Conservation (phyloP, 2,888 invertebrate genomes). For the Drosophila histrio region DNA sequence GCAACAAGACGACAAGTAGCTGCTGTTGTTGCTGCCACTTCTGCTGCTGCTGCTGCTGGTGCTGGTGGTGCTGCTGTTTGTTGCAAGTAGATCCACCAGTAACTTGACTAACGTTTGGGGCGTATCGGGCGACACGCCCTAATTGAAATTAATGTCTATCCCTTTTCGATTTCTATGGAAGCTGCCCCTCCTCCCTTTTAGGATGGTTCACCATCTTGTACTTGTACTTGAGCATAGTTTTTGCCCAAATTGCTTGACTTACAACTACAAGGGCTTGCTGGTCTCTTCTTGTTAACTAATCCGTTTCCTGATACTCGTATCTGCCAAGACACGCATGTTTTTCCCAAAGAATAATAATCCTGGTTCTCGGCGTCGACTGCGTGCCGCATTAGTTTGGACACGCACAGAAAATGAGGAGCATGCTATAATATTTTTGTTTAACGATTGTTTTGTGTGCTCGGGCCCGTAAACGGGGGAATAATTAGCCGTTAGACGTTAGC, state of each 20-base stretch:
- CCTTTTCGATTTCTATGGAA: slow-evolving; percentile 67
- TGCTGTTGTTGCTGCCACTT: background rate
- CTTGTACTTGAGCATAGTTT: slow-evolving; percentile 49
- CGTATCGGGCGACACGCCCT: slow-evolving; percentile 54
- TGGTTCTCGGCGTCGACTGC: background rate
- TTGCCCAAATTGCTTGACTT: slow-evolving; percentile 57
- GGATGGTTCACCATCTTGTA: slow-evolving; percentile 19
- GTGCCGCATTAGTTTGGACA: slow-evolving; percentile 69
- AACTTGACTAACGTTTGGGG: slow-evolving; percentile 50
- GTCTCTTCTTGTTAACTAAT: slow-evolving; percentile 51
- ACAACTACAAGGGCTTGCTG: slow-evolving; percentile 33
- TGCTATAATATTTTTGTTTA: slow-evolving; percentile 75
- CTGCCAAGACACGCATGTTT: slow-evolving; percentile 49
- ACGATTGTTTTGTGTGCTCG: slow-evolving; percentile 73
- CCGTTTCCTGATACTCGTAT: slow-evolving; percentile 28
- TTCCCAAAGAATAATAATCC: slow-evolving; percentile 1
- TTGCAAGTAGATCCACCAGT: slow-evolving; percentile 16
- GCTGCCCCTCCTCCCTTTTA: background rate
- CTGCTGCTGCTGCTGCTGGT: slow-evolving; percentile 8
- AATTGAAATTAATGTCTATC: slow-evolving; percentile 81
- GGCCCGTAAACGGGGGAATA: slow-evolving; percentile 74
- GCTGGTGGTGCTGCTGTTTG: slow-evolving; percentile 11
- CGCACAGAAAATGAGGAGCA: slow-evolving; percentile 54
- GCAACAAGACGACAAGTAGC: slow-evolving; percentile 48
- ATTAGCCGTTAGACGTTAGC: slow-evolving; percentile 69